Base-by-base conservation (phyloP, 2,797 vertebrate genomes). In the Centroberyx gerrardi region DNA sequence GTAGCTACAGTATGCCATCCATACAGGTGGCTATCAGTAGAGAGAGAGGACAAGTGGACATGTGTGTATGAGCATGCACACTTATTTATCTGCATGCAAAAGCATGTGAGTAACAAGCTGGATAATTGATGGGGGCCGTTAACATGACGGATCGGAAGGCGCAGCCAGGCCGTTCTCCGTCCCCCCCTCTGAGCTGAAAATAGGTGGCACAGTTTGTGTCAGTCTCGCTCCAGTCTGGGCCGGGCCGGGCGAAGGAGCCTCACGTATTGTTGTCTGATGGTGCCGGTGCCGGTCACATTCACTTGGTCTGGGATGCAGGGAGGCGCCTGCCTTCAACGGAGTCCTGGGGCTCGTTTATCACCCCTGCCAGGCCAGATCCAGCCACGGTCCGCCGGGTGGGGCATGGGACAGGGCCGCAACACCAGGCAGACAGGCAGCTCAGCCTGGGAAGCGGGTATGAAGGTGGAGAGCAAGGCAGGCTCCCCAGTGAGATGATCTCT, bases 261-360 rank as follows among this genome's bases (percentile, higher is more conserved):
- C 15, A 52, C 38, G 60, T 46, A 38, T 58, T 58, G 76, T 62
- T 66, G 64, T 60, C 64, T 68, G 58, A 80, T 2, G 18, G 48
- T 18, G 52, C 36, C 6, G 46, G 46, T 53, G 49, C 17, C 10
- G 36, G 63, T 55, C 60, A 68, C 64, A 44, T 73, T 85, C 63
- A 70, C 71, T 40, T 52, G 46, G 46, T 71, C 54, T 80, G 54
- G 28, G 70, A 22, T 17, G 53, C 14, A 4, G 38, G 27, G 69
- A 18, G 27, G 60, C 18, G 33, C 33, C 42, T 54, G 77, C 74
- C 48, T 73, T 86, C 76, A 70, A 79, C 74, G 72, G 33, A 65
- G 71, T 54, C 80, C 68, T 38, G 53, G 40, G 60, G 70, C 68
- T 89, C 68, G 59, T 91, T 91, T 86, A 89, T 94, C 87, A 89